Base-by-base conservation (phyloP, 1,140 invertebrate genomes). In the Limonius californicus region DNA sequence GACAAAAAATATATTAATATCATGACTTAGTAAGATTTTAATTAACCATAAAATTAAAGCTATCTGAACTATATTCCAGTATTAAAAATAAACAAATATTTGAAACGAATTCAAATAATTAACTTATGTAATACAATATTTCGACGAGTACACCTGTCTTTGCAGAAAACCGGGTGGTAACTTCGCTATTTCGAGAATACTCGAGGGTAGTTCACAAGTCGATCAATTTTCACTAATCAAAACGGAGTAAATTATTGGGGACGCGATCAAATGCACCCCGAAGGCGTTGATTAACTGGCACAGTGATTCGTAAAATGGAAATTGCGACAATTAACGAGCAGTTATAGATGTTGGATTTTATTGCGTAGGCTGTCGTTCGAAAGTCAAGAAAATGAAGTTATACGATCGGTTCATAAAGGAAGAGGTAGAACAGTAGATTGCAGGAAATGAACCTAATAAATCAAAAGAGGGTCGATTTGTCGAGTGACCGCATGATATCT, bases 361-460 rank as follows among this genome's bases (percentile, higher is more conserved):
- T 39, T 39, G 11, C 35, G 35, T 12, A 39, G 3, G 23, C 9
- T 27, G 23, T 39, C n/a, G 35, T n/a, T 9, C 11, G 35, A 14
- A 9, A 39, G 2, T 39, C 23, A 27, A 39, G n/a, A 39, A 39
- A 39, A 39, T 39, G 35, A 39, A 39, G 35, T 39, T 39, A 39
- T 39, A 39, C 2, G 35, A 39, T 39, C 8, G 11, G 35, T 19
- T 23, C 9, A 18, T 15, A 16, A 45, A 23, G 47, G 47, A 53
- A 18, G 47, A 53, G 21, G 16, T 53, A 19, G 47, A 19, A 23
- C 47, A 53, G 18, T 27, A 21, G 58, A 42, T 35, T 50, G 16
- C 14, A 54, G 63, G 63, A 65, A 65, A 65, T 65, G 63, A 62
- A 65, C 42, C 43, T 65, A 65, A 65, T 65, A 65, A 65, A 65